Conservation (phyloP, 2,797 vertebrate species). For the Onychomys torridus region DNA sequence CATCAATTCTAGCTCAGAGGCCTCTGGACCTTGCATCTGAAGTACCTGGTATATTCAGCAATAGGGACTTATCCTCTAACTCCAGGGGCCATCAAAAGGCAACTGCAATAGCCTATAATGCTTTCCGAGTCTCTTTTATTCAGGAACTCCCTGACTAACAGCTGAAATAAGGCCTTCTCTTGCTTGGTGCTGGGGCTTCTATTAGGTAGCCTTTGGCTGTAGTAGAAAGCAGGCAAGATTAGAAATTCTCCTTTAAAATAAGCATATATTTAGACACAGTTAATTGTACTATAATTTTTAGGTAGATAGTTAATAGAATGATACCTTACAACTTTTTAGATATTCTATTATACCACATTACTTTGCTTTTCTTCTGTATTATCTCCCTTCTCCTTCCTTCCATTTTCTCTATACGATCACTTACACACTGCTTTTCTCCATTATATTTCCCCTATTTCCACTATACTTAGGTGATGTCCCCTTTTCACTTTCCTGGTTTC, state of each 20-base stretch:
- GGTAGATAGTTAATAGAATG: neutral
- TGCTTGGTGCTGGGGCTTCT: neutral
- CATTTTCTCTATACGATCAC: neutral
- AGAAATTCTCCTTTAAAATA: neutral
- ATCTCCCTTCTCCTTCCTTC: neutral
- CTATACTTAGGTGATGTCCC: neutral
- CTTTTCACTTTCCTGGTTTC: neutral
- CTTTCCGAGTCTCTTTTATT: neutral
- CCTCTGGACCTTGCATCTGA: neutral
- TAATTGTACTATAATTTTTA: neutral
- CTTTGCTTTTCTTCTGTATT: neutral
- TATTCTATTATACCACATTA: too few species aligned
- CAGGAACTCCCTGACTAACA: neutral
- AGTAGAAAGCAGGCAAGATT: neutral
- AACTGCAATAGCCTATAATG: neutral
- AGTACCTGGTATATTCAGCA: neutral
- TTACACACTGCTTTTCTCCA: neutral
- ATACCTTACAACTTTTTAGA: neutral
- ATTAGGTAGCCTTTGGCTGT: neutral
- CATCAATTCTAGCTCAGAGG: neutral
- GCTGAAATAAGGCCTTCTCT: neutral
- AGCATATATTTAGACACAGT: neutral
- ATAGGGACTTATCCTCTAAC: neutral
- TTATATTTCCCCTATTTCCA: neutral
- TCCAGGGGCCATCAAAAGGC: neutral